Evolutionary conservation across 2,888 invertebrate species (phyloP).

Genomic region (Dioctria rufipes): DNA sequence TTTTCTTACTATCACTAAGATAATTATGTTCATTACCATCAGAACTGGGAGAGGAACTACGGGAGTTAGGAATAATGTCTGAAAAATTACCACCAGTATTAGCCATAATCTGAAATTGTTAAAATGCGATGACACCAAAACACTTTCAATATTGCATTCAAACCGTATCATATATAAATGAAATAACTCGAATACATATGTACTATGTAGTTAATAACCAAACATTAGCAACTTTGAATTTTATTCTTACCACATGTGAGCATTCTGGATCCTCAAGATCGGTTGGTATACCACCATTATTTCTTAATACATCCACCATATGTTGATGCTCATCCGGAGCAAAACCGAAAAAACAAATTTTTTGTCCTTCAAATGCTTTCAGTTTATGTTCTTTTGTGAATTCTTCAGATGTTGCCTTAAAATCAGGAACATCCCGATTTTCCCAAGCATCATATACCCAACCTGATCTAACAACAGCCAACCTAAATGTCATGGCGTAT

Average conservation of each 20-base stretch:
- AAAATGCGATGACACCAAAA: constrained; percentile 57
- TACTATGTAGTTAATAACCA: neutral
- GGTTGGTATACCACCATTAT: constrained; percentile 87
- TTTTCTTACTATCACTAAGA: neutral
- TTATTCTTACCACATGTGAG: constrained; percentile 89
- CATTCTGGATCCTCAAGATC: constrained; percentile 86
- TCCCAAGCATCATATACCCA: constrained; percentile 95
- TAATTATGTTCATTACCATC: constrained; percentile 26
- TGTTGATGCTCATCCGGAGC: constrained; percentile 90
- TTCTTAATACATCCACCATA: constrained; percentile 90
- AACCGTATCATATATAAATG: constrained; percentile 38
- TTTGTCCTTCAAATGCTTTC: constrained; percentile 89
- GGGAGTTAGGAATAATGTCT: constrained; percentile 65
- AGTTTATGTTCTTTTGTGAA: constrained; percentile 82
- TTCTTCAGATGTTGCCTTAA: constrained; percentile 80
- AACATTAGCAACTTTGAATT: neutral
- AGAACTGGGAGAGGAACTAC: constrained; percentile 56
- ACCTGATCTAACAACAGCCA: constrained; percentile 88
- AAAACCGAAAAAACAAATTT: constrained; percentile 92
- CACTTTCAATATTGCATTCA: neutral
- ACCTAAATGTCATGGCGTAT: constrained; percentile 90
- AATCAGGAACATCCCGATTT: constrained; percentile 79
- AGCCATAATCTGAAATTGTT: constrained; percentile 69
- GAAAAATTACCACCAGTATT: constrained; percentile 71
- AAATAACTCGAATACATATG: constrained; percentile 13